Evolutionary conservation across 1,140 invertebrate genomes (phyloP).

Genomic region (Sminthurinus signatus): DNA sequence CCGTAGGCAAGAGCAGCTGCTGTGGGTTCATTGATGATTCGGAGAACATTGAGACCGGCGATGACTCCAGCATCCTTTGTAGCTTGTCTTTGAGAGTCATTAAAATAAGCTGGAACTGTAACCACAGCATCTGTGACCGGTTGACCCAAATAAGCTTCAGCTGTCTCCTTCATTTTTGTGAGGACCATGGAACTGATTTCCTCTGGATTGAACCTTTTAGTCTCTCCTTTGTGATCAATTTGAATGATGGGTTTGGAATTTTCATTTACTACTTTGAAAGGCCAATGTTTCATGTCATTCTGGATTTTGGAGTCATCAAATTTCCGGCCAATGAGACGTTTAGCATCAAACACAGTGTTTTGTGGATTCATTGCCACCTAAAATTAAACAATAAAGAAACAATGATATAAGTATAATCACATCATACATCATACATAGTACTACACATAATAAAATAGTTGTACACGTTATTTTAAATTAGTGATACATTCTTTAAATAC

Average conservation of each 20-base stretch:
- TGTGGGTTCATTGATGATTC: constrained; percentile 56
- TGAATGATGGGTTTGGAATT: constrained; percentile 52
- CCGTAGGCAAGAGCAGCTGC: constrained; percentile 55
- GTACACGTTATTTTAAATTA: no score
- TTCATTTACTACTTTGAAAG: constrained; percentile 47
- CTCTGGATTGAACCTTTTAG: constrained; percentile 52
- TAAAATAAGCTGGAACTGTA: constrained; percentile 58
- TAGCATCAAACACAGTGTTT: constrained; percentile 68
- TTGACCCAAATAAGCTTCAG: constrained; percentile 52
- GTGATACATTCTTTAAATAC: no score
- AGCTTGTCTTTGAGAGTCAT: constrained; percentile 53
- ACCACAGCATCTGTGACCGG: constrained; percentile 50
- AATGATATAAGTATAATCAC: no score
- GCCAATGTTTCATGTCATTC: constrained; percentile 53
- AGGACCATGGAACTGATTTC: constrained; percentile 54
- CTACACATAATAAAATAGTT: no score
- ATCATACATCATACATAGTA: no score
- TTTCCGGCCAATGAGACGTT: constrained; percentile 56
- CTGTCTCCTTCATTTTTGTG: constrained; percentile 55
- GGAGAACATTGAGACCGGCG: constrained; percentile 50
- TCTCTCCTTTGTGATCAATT: constrained; percentile 49
- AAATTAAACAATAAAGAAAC: no score
- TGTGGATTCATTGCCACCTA: constrained; percentile 75
- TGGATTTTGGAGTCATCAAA: constrained; percentile 53
- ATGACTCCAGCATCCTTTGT: constrained; percentile 54